A percentile compares a stretch with the other conserved stretches of the same genome.
phyloP scores from a whole-genome alignment of 1,140 invertebrate genomes.

The Thalassaphorura encarpata region DNA sequence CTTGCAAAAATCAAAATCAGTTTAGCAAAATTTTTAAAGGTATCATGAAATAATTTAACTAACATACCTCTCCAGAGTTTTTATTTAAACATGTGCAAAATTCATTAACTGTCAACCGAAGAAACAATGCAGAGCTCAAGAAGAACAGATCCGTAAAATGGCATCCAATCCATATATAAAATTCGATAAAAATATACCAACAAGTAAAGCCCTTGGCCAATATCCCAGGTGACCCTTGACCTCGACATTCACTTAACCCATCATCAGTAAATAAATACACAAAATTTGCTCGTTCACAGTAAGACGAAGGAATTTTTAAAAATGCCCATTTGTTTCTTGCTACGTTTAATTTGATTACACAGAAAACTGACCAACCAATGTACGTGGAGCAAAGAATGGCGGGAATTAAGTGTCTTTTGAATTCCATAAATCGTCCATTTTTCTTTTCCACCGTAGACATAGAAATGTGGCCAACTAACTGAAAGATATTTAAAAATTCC shows the following conservation, averaged over 20 bases:
- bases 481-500: neutral
- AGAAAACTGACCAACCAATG: slow-evolving; percentile 5
- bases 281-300: slow-evolving; percentile 4
- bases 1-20: too few relatives aligned
- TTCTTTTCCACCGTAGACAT: neutral
- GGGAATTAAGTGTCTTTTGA: neutral
- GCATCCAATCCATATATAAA: slow-evolving; percentile 9
- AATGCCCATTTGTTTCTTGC: slow-evolving; percentile 4
- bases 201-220: neutral
- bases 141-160: slow-evolving; percentile 9
- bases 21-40: too few relatives aligned
- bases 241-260: too few relatives aligned
- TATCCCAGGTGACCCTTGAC: neutral
- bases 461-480: neutral
- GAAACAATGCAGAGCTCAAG: neutral
- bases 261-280: slow-evolving; percentile 6
- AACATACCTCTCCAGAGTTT: too few relatives aligned
- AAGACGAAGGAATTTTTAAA: neutral
- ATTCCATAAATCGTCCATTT: too few relatives aligned
- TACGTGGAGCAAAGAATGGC: neutral
- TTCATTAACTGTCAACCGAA: too few relatives aligned
- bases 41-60: too few relatives aligned
- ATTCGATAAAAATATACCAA: slow-evolving; percentile 4
- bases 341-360: neutral
- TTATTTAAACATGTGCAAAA: too few relatives aligned